Percentiles rank a stretch among this genome's conserved stretches.
Conservation (phyloP, 2,113 vertebrate genomes). For the Ellobius talpinus region DNA sequence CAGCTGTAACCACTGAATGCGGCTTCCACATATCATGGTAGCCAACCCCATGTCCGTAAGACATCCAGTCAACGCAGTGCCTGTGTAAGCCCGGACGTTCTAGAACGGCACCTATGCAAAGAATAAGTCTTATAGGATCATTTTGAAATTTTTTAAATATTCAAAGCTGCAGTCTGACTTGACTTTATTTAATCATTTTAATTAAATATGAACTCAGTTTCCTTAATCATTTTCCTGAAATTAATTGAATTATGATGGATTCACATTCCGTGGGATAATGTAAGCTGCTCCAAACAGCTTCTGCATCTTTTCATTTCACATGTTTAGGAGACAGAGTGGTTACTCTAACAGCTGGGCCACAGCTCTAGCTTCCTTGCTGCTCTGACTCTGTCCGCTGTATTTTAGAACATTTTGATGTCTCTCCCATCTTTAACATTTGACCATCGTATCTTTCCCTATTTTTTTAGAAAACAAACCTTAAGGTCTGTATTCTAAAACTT, state of each 20-base stretch:
- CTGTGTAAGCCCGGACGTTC: neutral
- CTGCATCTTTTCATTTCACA: neutral
- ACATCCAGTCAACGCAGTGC: neutral
- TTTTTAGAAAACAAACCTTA: neutral
- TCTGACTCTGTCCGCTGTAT: neutral
- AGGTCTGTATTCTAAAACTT: neutral
- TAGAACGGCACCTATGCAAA: neutral
- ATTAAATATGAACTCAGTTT: neutral
- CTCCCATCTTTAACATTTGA: neutral
- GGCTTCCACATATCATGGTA: neutral
- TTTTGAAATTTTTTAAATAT: neutral
- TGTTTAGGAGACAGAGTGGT: neutral
- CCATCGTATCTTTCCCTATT: neutral
- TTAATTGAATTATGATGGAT: neutral
- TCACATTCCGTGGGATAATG: neutral
- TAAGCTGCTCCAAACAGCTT: neutral
- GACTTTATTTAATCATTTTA: neutral
- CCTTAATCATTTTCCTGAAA: conserved; percentile 5
- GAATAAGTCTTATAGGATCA: neutral
- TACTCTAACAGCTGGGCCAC: neutral
- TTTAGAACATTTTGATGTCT: neutral
- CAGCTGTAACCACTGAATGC: neutral
- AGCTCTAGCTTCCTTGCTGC: no score
- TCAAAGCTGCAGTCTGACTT: neutral
- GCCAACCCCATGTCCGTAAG: neutral